These are phyloP conservation scores for Mergus octosetaceus DNA, from an alignment of 2,797 vertebrate genomes.

Conservation along the genomic window DNA sequence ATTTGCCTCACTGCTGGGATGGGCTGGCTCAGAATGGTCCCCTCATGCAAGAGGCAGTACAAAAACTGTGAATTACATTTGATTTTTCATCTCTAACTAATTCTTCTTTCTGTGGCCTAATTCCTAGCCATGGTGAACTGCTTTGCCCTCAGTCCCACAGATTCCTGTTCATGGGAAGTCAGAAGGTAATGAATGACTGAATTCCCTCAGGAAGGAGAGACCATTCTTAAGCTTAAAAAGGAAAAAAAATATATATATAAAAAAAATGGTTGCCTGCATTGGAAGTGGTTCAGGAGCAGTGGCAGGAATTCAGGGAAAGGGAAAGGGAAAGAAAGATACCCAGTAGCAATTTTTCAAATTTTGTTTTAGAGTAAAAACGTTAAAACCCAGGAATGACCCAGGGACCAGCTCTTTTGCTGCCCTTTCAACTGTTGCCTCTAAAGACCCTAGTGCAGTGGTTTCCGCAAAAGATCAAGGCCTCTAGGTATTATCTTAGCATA, in stretches of 20 bases:
- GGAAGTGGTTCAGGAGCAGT: background rate
- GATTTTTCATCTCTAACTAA: background rate
- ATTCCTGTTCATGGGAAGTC: background rate
- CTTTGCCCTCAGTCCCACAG: background rate
- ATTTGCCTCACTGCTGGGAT: background rate
- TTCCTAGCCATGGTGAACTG: background rate
- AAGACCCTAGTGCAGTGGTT: background rate
- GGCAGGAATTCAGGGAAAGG: background rate
- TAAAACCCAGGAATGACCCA: background rate
- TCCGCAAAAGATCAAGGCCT: background rate
- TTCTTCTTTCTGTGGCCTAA: background rate
- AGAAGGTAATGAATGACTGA: background rate
- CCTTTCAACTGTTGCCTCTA: background rate
- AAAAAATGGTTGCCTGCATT: background rate
- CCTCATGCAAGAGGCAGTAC: background rate
- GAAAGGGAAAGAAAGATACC: background rate
- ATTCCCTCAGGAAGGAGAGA: background rate
- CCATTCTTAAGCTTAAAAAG: background rate
- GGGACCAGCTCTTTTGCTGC: background rate
- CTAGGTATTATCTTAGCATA: background rate
- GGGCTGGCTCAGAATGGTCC: background rate
- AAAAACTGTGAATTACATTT: background rate
- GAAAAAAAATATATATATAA: background rate
- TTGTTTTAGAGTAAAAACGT: background rate
- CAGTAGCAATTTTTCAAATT: background rate